Conservation (phyloP, 2,888 invertebrate genomes). For the Epistrophella euchroma region DNA sequence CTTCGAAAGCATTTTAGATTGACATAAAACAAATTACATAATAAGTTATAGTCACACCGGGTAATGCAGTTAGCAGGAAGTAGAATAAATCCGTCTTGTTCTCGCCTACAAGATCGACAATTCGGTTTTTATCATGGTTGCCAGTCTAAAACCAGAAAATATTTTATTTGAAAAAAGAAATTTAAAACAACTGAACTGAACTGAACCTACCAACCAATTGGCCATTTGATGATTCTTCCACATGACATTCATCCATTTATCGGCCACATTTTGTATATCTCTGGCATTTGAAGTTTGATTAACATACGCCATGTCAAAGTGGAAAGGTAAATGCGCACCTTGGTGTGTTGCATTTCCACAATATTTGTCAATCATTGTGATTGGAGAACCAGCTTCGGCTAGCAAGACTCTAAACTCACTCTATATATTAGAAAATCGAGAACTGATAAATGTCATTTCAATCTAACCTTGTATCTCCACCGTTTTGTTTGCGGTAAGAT, state of each 20-base stretch:
- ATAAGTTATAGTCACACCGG: no score
- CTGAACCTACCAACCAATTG: conserved; percentile 87
- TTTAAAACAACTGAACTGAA: conserved; percentile 76
- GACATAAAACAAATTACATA: no score
- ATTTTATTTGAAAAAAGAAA: conserved; percentile 77
- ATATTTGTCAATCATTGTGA: conserved; percentile 85
- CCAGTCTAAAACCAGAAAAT: not conserved
- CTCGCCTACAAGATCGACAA: not conserved
- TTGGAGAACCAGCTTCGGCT: conserved; percentile 86
- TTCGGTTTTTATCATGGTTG: conserved; percentile 1
- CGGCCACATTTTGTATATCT: conserved; percentile 84
- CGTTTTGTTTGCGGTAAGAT: conserved; percentile 79
- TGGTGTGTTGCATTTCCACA: conserved; percentile 84
- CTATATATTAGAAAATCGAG: no score
- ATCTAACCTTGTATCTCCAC: conserved; percentile 80
- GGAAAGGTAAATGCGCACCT: conserved; percentile 87
- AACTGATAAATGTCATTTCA: not conserved
- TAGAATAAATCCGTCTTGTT: not conserved
- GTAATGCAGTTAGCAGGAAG: no score
- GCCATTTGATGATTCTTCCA: conserved; percentile 84
- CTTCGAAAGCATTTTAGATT: no score
- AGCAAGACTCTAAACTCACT: conserved; percentile 78
- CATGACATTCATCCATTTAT: conserved; percentile 86
- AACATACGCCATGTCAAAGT: conserved; percentile 85
- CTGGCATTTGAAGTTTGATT: conserved; percentile 85